phyloP scores from a whole-genome alignment of 2,113 vertebrate species.

The Dunckerocampus dactyliophorus region DNA sequence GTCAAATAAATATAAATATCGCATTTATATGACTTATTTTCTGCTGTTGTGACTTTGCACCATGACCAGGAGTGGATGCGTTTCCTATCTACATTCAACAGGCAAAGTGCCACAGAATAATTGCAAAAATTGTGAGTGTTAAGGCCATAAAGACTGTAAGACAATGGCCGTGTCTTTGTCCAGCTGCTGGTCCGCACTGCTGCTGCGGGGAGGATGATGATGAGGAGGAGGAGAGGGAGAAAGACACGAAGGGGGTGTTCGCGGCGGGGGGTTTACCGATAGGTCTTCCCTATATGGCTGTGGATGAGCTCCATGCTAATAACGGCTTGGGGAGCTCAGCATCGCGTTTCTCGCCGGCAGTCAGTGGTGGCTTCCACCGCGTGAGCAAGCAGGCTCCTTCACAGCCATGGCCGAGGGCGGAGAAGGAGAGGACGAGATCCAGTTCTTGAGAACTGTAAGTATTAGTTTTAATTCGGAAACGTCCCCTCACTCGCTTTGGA shows the following conservation, averaged over 20 bases:
- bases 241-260: not conserved
- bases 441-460: slow-evolving; percentile 99
- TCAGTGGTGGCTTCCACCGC: slow-evolving; percentile 77
- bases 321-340: slow-evolving; percentile 77
- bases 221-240: slow-evolving; percentile 4
- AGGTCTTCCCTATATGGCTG: slow-evolving; percentile 90
- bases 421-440: slow-evolving; percentile 98
- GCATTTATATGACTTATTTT: too few relatives aligned
- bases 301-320: slow-evolving; percentile 90
- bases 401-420: slow-evolving; percentile 95
- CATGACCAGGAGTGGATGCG: too few relatives aligned
- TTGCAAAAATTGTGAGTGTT: not conserved
- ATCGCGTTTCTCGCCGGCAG: slow-evolving; percentile 72
- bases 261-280: slow-evolving; percentile 72
- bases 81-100: not conserved
- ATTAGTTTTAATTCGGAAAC: slow-evolving; percentile 24
- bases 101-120: not conserved
- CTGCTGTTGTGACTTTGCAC: too few relatives aligned
- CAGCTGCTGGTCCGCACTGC: slow-evolving; percentile 37
- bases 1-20: not conserved
- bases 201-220: slow-evolving; percentile 34
- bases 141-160: too few relatives aligned
- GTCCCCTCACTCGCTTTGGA: too few relatives aligned
- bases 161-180: not conserved
- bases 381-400: slow-evolving; percentile 82